Percentiles rank a stretch among this genome's conserved stretches.
These are phyloP conservation scores for Naja naja DNA, from an alignment of 2,113 vertebrate genomes.

Conservation along the genomic window DNA sequence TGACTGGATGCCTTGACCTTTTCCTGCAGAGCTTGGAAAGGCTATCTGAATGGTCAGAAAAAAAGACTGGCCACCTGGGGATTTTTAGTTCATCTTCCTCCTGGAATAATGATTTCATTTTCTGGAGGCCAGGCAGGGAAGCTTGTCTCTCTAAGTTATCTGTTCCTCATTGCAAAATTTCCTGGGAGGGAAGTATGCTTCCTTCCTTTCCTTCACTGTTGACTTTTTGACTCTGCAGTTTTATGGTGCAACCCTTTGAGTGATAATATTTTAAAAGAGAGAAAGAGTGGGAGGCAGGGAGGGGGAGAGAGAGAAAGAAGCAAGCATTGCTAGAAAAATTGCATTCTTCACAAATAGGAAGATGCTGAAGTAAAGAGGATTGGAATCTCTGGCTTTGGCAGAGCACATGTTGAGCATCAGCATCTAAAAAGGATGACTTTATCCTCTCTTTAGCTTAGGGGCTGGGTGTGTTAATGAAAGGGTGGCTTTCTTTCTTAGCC, in stretches of 20 bases:
- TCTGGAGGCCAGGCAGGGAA: constrained; percentile 15
- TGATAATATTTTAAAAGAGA: not conserved
- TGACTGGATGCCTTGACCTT: constrained; percentile 52
- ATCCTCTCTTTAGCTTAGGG: not conserved
- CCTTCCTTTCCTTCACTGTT: constrained; percentile 41
- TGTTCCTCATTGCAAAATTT: constrained; percentile 16
- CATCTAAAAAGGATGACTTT: not conserved
- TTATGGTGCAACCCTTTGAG: not conserved
- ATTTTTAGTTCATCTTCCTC: constrained; percentile 32
- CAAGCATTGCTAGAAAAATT: not conserved
- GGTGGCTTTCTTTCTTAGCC: not conserved
- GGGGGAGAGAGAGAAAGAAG: not conserved
- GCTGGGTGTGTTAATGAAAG: not conserved
- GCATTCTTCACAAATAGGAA: not conserved
- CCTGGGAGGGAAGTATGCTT: constrained; percentile 22
- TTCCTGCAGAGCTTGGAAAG: constrained; percentile 9
- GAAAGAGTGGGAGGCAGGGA: no score
- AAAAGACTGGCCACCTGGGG: constrained; percentile 19
- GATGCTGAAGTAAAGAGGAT: not conserved
- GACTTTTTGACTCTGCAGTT: constrained; percentile 11
- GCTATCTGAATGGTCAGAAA: constrained; percentile 28
- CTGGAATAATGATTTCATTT: constrained; percentile 25
- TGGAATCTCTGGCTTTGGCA: not conserved
- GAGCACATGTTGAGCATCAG: not conserved
- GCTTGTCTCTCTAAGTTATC: constrained; percentile 30